Evolutionary conservation across 1,140 invertebrate genomes (phyloP), one percentile per base, ranked within the genome.

Genomic region (Hylaeus volcanicus): DNA sequence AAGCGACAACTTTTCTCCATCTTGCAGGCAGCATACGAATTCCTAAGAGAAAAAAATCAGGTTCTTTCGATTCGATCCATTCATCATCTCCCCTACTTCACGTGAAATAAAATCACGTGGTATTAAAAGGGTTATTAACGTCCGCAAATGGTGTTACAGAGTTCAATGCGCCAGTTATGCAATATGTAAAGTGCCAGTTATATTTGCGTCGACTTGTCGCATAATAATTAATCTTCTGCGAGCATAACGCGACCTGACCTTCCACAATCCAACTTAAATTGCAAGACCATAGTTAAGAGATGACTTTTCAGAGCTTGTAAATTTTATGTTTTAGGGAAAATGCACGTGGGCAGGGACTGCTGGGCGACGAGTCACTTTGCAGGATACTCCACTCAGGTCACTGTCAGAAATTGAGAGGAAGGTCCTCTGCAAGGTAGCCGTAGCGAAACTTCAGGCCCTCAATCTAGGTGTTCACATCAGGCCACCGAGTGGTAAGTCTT

Each of bases 381-480:
- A 94, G 53, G 95, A 96, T 82, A 96, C 95, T 9, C 94, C 95
- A 61, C 92, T 98, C 64, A 94, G 97, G 53, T 95, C 95, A 51
- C 94, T 99, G 73, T 96, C 95, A 58, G 97, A 98, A 79, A 94
- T 97, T 53, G 98, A 99, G 93, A 94, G 96, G 75, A 94, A 96
- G 76, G 95, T 97, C 3, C 94, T 99, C 12, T 96, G 97, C 91
- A 95, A 97, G 89, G 96, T 98, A 15, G 97, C 97, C 4, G 94
- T 98, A 3, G 96, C 97, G n/a, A 96, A 98, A 90, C 95, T 99
- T 11, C 96, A 97, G 92, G 96, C 97, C 78, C 94, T 98, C 73
- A 97, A 98, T 93, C 94, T 98, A 12, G 97, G 97, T 11, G 96
- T 96, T 81, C 94, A 95, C 73, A 95, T 98, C 85, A 94, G 95